Evolutionary conservation across 1,140 invertebrate genomes (phyloP), one percentile per base, ranked within the genome.

Genomic region (Ptiloglossa arizonensis): DNA sequence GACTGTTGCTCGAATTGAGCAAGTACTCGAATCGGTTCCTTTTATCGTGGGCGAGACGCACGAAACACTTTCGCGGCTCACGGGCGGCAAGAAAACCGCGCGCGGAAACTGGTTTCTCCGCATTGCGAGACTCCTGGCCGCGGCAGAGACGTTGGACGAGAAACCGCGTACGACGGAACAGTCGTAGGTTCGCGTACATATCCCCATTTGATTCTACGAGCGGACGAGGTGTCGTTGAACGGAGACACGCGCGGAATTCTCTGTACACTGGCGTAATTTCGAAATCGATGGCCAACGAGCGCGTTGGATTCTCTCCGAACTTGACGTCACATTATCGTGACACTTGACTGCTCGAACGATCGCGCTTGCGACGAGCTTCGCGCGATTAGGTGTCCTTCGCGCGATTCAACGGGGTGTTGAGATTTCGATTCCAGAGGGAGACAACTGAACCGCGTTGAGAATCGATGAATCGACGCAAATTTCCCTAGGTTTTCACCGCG

Each of bases 1-100:
- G 79, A 8, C 76, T 81, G 60, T 85, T 90, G 9, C 32, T 85
- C 44, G 73, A 81, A 64, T 80, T 82, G 24, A 88, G 70, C 35
- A 89, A 50, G 0, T n/a, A 67, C 17, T 84, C 63, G 19, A 62
- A 44, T 1, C 48, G 79, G 15, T 60, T 59, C 1, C 38, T 69
- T 29, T 56, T 29, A 13, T 71, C 69, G 11, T 80, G 79, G 13
- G 67, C 63, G 11, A 59, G 57, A n/a, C 85, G 80, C 11, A 8
- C 0, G n/a, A 29, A 5, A 0, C 15, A 6, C 22, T 66, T 19
- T 22, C 27, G 38, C 35, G 17, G 8, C 15, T 41, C 1, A 32
- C 0, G 15, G 1, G 44, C 1, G 15, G 5, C 22, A 1, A 57
- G n/a, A 5, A 24, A 9, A n/a, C 27, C 13, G 22, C 38, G 22